Evolutionary conservation across 1,140 invertebrate species (phyloP), one percentile per base, ranked within the genome.

Genomic region (Tenebrio molitor): DNA sequence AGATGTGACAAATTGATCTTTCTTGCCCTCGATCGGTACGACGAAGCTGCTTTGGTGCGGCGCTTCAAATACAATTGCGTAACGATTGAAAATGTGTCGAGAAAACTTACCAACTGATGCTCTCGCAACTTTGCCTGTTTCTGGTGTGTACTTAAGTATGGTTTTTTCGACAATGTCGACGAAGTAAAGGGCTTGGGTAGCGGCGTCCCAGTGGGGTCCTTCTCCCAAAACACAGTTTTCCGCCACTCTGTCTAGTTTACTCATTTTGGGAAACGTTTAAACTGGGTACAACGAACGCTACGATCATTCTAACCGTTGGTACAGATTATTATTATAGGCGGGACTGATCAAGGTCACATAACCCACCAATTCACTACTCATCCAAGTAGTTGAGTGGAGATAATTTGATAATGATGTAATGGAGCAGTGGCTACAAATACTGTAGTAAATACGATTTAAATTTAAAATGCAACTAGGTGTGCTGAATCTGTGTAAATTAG

Each of bases 151-250:
- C 50, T 72, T 75, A 23, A 72, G 53, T 1, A 93, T 82, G 42
- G 84, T 84, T 25, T 87, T 84, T 1, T 80, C 84, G 23, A 84
- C 79, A 70, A 92, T 88, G 77, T 93, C 92, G 2, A 92, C 90
- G 74, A 86, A 91, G 75, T 89, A 90, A 0, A 93, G 83, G 36
- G 84, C 84, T 78, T 92, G 85, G 0, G 82, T 84, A 12, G 81
- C 82, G 6, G 80, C 82, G 79, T 92, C 89, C 91, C 91, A 93
- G 79, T 92, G 89, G 23, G 88, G 92, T 62, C 85, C 91, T 84
- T 92, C 90, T 5, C 84, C 85, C 41, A 88, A 80, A 53, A 81
- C 77, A 12, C 79, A 15, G 50, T 34, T 68, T 65, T 77, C 76
- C 6, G 41, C 29, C 7, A 81, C 21, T 69, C 64, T 50, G 72